Conservation (phyloP, 2,888 invertebrate genomes). For the Trypoxylon attenuatum region DNA sequence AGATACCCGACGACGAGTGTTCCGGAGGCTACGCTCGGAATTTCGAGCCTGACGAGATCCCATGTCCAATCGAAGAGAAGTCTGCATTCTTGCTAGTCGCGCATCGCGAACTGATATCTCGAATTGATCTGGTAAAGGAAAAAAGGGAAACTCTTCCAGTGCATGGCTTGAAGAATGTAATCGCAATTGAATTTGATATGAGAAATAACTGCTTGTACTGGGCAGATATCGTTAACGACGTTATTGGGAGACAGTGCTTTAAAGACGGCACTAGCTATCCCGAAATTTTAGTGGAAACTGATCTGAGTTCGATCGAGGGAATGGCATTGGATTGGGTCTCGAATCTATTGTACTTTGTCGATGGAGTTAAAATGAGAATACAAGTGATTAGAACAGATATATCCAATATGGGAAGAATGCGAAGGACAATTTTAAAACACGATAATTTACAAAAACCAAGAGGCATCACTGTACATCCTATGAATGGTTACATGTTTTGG, state of each 20-base stretch:
- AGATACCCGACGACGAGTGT: constrained; percentile 89
- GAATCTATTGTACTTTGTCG: constrained; percentile 90
- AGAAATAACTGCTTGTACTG: constrained; percentile 90
- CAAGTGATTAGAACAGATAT: constrained; percentile 85
- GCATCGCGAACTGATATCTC: constrained; percentile 84
- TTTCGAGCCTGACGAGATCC: constrained; percentile 83
- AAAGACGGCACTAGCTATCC: constrained; percentile 79
- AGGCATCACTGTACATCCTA: constrained; percentile 90
- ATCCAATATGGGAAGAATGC: constrained; percentile 81
- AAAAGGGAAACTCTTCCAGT: constrained; percentile 81
- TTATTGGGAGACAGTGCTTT: constrained; percentile 86
- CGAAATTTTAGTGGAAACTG: constrained; percentile 84
- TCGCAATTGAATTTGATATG: constrained; percentile 91
- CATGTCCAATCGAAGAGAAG: constrained; percentile 82
- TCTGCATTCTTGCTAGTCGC: constrained; percentile 89
- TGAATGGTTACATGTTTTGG: constrained; percentile 88
- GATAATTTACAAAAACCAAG: constrained; percentile 83
- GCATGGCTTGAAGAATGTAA: constrained; percentile 84
- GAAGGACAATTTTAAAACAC: constrained; percentile 84
- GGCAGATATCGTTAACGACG: constrained; percentile 89
- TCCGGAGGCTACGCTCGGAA: constrained; percentile 82
- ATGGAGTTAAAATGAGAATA: constrained; percentile 86
- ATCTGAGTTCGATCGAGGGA: constrained; percentile 88
- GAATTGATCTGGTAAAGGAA: constrained; percentile 81
- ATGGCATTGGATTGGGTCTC: constrained; percentile 94